Conservation (phyloP, 2,797 vertebrate genomes). For the Hypotaenidia philippensis region DNA sequence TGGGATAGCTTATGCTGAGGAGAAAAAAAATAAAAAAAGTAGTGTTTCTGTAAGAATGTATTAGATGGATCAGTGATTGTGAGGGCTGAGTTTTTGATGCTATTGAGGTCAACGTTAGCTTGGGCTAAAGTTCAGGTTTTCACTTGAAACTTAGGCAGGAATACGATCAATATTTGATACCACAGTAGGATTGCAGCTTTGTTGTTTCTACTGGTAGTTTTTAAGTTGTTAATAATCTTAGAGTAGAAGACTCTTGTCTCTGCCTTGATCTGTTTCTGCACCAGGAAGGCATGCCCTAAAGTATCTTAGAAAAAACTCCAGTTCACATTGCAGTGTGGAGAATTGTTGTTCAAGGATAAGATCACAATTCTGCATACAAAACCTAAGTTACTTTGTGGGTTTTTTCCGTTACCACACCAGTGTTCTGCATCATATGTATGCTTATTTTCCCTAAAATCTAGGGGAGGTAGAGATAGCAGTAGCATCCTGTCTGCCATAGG, state of each 20-base stretch:
- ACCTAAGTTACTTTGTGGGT: background rate
- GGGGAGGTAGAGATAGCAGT: background rate
- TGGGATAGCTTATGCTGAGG: background rate
- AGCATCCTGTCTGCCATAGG: background rate
- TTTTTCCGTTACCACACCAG: background rate
- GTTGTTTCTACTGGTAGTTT: background rate
- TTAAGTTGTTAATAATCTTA: background rate
- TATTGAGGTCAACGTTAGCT: accelerated
- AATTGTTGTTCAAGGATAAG: background rate
- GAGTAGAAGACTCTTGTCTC: background rate
- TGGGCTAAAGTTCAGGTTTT: background rate
- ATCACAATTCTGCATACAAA: background rate
- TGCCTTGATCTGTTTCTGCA: background rate
- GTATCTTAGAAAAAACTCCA: background rate
- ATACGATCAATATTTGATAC: background rate
- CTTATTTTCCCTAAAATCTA: background rate
- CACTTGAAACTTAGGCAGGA: background rate
- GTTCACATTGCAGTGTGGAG: background rate
- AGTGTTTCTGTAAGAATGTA: background rate
- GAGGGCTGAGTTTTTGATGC: background rate
- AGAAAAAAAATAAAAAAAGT: background rate
- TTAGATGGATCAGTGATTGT: background rate
- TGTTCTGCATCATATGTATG: background rate
- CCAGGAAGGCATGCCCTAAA: background rate
- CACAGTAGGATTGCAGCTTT: background rate